These are phyloP conservation scores for Aphidius ervi DNA, from an alignment of 1,140 invertebrate species.

Conservation along the genomic window DNA sequence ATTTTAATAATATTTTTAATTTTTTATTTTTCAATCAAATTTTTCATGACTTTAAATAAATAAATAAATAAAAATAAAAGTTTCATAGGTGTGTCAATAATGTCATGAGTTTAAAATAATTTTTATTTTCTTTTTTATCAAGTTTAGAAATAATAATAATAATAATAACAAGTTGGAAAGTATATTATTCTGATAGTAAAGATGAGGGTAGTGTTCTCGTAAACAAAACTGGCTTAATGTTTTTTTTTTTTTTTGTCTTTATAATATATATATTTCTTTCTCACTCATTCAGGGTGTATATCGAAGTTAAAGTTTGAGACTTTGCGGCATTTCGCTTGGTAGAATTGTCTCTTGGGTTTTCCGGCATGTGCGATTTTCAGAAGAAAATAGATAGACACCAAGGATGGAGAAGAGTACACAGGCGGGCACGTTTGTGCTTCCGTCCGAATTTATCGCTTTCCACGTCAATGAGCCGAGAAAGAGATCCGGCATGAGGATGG, in stretches of 20 bases:
- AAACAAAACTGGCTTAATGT: conserved; percentile 9
- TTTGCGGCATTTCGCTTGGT: conserved; percentile 13
- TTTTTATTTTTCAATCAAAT: too few relatives aligned
- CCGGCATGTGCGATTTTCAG: not conserved
- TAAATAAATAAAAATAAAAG: too few relatives aligned
- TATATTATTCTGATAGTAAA: too few relatives aligned
- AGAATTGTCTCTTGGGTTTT: conserved; percentile 16
- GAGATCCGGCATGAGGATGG: conserved; percentile 9
- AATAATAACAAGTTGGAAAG: too few relatives aligned
- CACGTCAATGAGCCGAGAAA: conserved; percentile 16
- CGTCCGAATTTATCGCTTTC: conserved; percentile 15
- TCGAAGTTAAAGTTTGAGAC: conserved; percentile 12
- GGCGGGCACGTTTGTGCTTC: not conserved
- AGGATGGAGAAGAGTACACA: not conserved
- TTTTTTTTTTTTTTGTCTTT: not conserved
- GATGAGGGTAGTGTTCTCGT: conserved; percentile 1
- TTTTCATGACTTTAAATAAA: too few relatives aligned
- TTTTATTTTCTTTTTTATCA: too few relatives aligned
- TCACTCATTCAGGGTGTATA: too few relatives aligned
- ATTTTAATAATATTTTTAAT: too few relatives aligned
- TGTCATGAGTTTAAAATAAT: too few relatives aligned
- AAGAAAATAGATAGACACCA: not conserved
- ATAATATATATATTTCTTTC: not conserved
- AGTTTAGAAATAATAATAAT: too few relatives aligned
- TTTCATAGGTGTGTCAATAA: too few relatives aligned